phyloP scores from a whole-genome alignment of 2,797 vertebrate genomes.

The Apodemus agrarius region DNA sequence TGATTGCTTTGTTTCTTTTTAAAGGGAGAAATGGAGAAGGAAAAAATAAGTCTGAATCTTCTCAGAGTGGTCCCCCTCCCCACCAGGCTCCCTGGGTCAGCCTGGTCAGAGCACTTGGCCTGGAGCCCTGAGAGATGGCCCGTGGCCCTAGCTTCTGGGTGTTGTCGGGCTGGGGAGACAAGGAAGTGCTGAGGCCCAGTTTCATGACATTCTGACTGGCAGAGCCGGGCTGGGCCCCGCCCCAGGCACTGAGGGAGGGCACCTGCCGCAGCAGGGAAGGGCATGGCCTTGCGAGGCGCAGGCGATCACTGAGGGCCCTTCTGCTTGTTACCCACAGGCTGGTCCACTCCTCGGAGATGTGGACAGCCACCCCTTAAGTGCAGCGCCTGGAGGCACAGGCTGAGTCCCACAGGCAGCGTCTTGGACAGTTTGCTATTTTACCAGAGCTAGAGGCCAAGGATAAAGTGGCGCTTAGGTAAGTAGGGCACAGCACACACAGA shows the following conservation, averaged over 20 bases:
- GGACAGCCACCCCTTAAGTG: neutral
- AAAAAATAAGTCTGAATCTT: too few species aligned
- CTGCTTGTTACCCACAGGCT: neutral
- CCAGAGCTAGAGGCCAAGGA: neutral
- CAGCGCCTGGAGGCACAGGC: neutral
- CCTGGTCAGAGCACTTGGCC: neutral
- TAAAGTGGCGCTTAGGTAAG: neutral
- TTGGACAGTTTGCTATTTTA: neutral
- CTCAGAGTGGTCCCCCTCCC: neutral
- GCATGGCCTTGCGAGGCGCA: neutral
- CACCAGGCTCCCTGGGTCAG: too few species aligned
- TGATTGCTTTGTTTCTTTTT: neutral
- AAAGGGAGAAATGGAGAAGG: neutral
- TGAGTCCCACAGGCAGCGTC: neutral
- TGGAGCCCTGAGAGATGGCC: neutral
- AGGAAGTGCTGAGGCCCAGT: slow-evolving; percentile 58
- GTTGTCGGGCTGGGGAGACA: neutral
- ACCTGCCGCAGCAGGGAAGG: neutral
- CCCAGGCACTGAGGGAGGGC: neutral
- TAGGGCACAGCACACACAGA: neutral
- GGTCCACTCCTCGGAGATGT: neutral
- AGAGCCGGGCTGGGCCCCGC: slow-evolving; percentile 56
- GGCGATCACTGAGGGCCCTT: neutral
- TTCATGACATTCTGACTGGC: neutral
- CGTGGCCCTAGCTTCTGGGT: slow-evolving; percentile 33